Evolutionary conservation across 2,113 vertebrate genomes (phyloP), one percentile per base, ranked within the genome.

Genomic region (Gopherus evgoodei): DNA sequence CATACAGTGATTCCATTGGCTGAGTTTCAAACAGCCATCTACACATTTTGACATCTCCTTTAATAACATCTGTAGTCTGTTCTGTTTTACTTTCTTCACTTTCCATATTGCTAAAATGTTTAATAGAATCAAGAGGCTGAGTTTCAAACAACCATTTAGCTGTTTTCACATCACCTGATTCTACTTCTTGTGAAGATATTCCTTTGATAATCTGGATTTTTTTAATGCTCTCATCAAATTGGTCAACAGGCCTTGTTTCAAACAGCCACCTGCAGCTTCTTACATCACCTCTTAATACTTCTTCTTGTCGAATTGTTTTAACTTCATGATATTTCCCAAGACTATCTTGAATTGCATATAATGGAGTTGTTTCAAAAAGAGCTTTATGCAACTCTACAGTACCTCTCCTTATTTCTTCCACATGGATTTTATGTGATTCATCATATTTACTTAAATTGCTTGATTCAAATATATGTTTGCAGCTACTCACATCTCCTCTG

Each of bases 141-240:
- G 99, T 99, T 98, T 99, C 99, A 98, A 99, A 99, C 57, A 99
- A 97, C 99, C 99, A 99, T 94, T 99, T 99, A 52, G 99, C 99
- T 81, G 98, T 99, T 98, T 99, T 99, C 38, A 99, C 99, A 96
- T 99, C 99, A 53, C 99, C 99, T 29, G 99, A 98, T 95, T 99
- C 98, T 49, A 99, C 98, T 98, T 99, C 99, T 94, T 99, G 97
- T 94, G 99, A 99, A 81, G 99, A 99, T 97, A 99, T 99, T 54
- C 99, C 99, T 95, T 98, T 99, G 52, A 99, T 99, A 85, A 99
- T 97, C 97, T 99, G 98, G 92, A 98, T 99, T 96, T 99, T 99
- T 84, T 97, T 96, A 94, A 98, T 98, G 35, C 98, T 99, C 96
- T 99, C 98, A 90, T 99, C 98, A 98, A 99, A 99, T 92, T 99